phyloP scores from a whole-genome alignment of 2,113 vertebrate species.

The Anolis sagrei region DNA sequence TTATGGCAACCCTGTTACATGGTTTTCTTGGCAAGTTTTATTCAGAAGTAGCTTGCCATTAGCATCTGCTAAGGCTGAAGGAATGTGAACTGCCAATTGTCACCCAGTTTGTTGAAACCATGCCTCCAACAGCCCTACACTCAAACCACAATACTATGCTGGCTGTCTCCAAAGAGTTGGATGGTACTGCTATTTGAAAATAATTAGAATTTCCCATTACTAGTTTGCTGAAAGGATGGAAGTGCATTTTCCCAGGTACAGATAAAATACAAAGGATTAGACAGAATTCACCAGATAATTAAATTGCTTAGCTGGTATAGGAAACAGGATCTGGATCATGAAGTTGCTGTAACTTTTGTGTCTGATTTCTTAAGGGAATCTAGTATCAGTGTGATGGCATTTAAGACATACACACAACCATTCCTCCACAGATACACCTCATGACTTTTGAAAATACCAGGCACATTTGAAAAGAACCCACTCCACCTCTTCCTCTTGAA shows the following conservation, averaged over 20 bases:
- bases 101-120: no score
- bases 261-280: background rate
- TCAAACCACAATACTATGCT: no score
- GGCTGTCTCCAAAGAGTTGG: background rate
- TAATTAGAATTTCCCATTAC: background rate
- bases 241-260: background rate
- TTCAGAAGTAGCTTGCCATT: no score
- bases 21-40: no score
- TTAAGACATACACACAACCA: background rate
- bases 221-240: background rate
- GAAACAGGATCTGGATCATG: background rate
- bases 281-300: background rate
- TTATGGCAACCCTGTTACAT: no score
- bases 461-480: background rate
- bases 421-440: background rate
- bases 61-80: no score
- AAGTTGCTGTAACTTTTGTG: background rate
- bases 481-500: background rate
- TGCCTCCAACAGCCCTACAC: no score
- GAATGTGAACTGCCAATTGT: no score
- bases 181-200: background rate
- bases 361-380: background rate
- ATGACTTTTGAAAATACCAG: background rate
- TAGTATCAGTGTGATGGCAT: slow-evolving; percentile 13
- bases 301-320: background rate